Evolutionary conservation across 2,797 vertebrate species (phyloP), one percentile per base, ranked within the genome.

Genomic region (Propithecus perrieri): DNA sequence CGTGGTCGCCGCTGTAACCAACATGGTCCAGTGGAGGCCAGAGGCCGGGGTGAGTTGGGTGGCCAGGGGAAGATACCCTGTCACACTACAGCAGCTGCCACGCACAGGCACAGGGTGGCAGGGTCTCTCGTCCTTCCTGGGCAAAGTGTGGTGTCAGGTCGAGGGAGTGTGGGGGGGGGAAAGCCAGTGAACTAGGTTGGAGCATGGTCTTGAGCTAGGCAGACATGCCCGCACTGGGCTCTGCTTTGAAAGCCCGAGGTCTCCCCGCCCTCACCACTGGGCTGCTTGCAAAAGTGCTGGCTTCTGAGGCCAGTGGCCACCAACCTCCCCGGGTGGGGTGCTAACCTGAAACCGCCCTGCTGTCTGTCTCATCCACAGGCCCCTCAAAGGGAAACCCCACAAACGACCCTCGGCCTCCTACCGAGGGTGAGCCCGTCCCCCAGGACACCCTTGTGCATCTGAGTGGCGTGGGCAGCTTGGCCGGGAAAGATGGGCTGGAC

Each of bases 51-150:
- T 57, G 48, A 69, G n/a, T 30, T 7, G 0, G 24, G 15, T 50
- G 83, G 26, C 61, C 57, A 41, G 28, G 20, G 38, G 26, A 38
- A 65, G 38, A 17, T 2, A 30, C 33, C 65, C 63, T 14, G 18
- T 35, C 38, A 28, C 13, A 43, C 43, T 14, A 22, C 1, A 61
- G 53, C 41, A 55, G 33, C 72, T 53, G 46, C 33, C 72, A 59
- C 0, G 0, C 95, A 46, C 0, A 28, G 63, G 33, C 4, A 8
- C 35, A 65, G 43, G 38, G 48, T 12, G 11, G 26, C 5, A 10
- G 48, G 33, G 18, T 15, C 30, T 63, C 46, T 65, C 24, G 30
- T 79, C 53, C 71, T 55, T 78, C 55, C 30, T 55, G 59, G 53
- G 33, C 50, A 76, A 61, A 74, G 50, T 33, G 28, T 59, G 15